Base-by-base conservation (phyloP, 2,797 vertebrate genomes). In the Spondyliosoma cantharus region DNA sequence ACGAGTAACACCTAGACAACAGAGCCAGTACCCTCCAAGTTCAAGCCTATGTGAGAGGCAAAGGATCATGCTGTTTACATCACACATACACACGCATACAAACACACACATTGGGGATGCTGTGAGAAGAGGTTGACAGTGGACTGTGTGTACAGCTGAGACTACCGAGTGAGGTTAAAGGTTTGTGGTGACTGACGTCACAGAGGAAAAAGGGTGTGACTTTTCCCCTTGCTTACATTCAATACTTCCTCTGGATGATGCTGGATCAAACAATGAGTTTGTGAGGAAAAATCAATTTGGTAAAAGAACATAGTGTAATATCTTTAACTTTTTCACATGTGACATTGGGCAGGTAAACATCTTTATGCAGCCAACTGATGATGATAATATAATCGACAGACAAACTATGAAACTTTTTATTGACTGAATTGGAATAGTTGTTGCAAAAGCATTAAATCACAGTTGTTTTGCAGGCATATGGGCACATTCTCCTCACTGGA, bases 71-170 rank as follows among this genome's bases (percentile, higher is more conserved):
- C 37, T 37, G 66, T 84, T 80, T 71, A 79, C 56, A 79, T 75
- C 86, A 74, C 63, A 69, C 88, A 80, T 50, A 9, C 46, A 64
- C 17, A 65, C 76, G 69, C 25, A 80, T 37, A 29, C 45, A 73
- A 24, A 78, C 71, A 77, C 71, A 62, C 70, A 78, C 29, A 72
- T 53, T 24, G 4, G n/a, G 74, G 61, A 85, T 83, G 78, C 86
- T 93, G 86, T 93, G 94, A 95, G 94, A 94, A 94, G 91, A 88
- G 83, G 77, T 73, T 83, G 87, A 92, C 90, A 90, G 91, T 75
- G 87, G 78, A 84, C 73, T 92, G 87, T 90, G 82, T 90, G 89
- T 85, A 89, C 94, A 95, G 93, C 94, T 94, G 94, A 92, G 90
- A 78, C 82, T 57, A 84, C 89, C 80, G 80, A 92, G 75, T 54